Evolutionary conservation across 1,140 invertebrate genomes (phyloP).

Genomic region (Aphaenogaster ashmeadi): DNA sequence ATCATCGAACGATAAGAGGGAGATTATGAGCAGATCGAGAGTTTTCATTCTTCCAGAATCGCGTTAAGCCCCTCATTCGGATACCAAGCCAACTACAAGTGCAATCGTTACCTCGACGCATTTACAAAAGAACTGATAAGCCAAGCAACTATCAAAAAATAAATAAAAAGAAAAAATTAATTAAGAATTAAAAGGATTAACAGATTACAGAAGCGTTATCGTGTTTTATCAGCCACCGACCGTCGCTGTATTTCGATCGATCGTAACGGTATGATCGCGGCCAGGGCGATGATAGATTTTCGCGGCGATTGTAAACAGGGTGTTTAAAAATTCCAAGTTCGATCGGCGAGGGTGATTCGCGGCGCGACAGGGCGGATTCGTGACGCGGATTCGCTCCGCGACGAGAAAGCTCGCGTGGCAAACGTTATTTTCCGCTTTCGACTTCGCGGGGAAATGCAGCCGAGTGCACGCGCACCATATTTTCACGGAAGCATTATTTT

Average conservation of each 20-base stretch:
- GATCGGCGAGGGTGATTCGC: conserved; percentile 41
- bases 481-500: conserved; percentile 4
- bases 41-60: neutral
- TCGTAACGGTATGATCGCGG: neutral
- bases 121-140: neutral
- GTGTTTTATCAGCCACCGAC: conserved; percentile 21
- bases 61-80: neutral
- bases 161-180: conserved; percentile 1
- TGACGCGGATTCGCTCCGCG: neutral
- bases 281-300: neutral
- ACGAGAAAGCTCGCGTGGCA: conserved; percentile 41
- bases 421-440: conserved; percentile 46
- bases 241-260: conserved; percentile 21
- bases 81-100: neutral
- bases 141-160: conserved; percentile 1
- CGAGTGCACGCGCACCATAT: neutral
- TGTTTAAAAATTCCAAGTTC: conserved; percentile 49
- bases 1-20: conserved; percentile 19
- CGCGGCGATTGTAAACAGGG: conserved; percentile 29
- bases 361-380: neutral
- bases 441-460: conserved; percentile 7
- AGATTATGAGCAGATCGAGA: conserved; percentile 48
- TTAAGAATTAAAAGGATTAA: conserved; percentile 1
- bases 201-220: neutral
- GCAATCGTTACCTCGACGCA: conserved; percentile 24